Evolutionary conservation across 2,797 vertebrate genomes (phyloP).

Genomic region (Apogon hyalosoma): DNA sequence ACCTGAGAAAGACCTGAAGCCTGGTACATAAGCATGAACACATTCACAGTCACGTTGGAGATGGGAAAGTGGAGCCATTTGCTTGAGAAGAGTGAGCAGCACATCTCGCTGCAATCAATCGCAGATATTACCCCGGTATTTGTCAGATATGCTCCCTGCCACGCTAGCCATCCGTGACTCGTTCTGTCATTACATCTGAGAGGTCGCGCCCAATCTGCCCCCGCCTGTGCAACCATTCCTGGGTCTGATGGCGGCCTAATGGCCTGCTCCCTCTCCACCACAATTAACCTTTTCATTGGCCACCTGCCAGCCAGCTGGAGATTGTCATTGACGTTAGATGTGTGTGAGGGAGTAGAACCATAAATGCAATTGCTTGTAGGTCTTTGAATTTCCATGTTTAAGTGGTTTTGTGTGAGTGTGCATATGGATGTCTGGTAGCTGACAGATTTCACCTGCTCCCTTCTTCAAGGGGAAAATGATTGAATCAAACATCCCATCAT

Average conservation of each 20-base stretch:
- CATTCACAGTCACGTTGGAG: neutral
- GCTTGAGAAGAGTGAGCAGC: conserved; percentile 41
- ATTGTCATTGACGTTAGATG: conserved; percentile 45
- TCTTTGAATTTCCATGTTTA: neutral
- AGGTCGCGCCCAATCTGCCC: conserved; percentile 66
- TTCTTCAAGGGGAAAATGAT: conserved; percentile 50
- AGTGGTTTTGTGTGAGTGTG: conserved; percentile 3
- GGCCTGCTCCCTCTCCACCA: conserved; percentile 71
- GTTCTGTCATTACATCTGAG: conserved; percentile 67
- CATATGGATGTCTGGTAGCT: conserved; percentile 17
- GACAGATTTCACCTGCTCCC: conserved; percentile 54
- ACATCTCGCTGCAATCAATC: conserved; percentile 72
- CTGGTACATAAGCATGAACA: neutral
- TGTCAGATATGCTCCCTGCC: conserved; percentile 66
- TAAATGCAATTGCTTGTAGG: conserved; percentile 21
- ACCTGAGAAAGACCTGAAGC: neutral
- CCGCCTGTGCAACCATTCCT: conserved; percentile 45
- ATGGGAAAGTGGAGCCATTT: conserved; percentile 26
- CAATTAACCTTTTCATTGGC: conserved; percentile 87
- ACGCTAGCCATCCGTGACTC: conserved; percentile 66
- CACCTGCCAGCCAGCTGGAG: conserved; percentile 73
- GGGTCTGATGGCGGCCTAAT: conserved; percentile 76
- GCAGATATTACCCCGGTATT: conserved; percentile 66
- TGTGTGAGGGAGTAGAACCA: conserved; percentile 22
- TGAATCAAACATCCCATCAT: conserved; percentile 60